Evolutionary conservation across 2,888 invertebrate genomes (phyloP).

Genomic region (Allophyes oxyacanthae): DNA sequence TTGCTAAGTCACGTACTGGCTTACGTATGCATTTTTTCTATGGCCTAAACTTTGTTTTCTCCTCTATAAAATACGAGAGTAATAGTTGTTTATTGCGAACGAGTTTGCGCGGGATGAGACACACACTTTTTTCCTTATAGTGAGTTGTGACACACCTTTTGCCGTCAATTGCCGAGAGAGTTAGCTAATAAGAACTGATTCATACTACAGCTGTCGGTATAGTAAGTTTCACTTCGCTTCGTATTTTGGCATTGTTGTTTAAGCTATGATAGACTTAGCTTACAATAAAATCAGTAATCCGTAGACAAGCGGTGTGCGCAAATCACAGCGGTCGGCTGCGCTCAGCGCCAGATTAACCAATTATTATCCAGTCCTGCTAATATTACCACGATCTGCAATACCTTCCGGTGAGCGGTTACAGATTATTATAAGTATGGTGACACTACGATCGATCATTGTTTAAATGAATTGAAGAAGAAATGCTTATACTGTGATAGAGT

Average conservation of each 20-base stretch:
- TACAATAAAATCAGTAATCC: constrained; percentile 46
- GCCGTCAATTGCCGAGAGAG: neutral
- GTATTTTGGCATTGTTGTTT: constrained; percentile 3
- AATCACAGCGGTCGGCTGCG: constrained; percentile 65
- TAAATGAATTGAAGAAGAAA: too few species aligned
- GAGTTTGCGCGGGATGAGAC: constrained; percentile 3
- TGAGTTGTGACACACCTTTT: constrained; percentile 19
- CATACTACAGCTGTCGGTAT: too few species aligned
- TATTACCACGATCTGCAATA: constrained; percentile 53
- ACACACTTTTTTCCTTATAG: constrained; percentile 21
- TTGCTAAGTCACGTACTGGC: neutral
- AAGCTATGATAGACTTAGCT: constrained; percentile 20
- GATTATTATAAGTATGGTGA: constrained; percentile 3
- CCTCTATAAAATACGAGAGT: neutral
- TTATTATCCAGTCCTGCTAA: constrained; percentile 68
- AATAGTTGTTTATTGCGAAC: constrained; percentile 4
- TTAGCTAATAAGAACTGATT: neutral
- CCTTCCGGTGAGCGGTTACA: constrained; percentile 5
- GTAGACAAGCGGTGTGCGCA: constrained; percentile 60
- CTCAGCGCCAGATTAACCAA: constrained; percentile 70
- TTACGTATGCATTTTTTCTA: too few species aligned
- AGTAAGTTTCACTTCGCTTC: constrained; percentile 5
- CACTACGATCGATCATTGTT: neutral
- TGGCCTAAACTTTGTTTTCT: too few species aligned
- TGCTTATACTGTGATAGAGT: too few species aligned